Conservation (phyloP, 2,888 invertebrate species). For the Bugulina stolonifera region DNA sequence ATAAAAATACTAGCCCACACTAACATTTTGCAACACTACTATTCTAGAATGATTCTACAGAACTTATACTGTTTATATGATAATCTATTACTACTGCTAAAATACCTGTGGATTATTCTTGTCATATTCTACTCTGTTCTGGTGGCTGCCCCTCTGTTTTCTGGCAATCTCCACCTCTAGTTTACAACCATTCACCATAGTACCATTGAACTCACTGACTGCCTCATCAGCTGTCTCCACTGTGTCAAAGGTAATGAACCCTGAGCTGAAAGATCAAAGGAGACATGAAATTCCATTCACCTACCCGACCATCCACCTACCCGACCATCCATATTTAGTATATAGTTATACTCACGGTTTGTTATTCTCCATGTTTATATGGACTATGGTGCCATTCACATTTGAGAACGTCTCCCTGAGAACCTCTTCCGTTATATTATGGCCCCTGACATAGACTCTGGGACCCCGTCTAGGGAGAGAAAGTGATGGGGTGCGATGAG, state of each 20-base stretch:
- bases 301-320: too few relatives aligned
- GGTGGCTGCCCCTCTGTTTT: constrained; percentile 11
- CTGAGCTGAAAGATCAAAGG: neutral
- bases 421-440: neutral
- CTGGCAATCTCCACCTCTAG: constrained; percentile 22
- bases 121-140: constrained; percentile 5
- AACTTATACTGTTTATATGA: too few relatives aligned
- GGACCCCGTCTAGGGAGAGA: constrained; percentile 7
- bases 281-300: too few relatives aligned
- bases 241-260: constrained; percentile 22
- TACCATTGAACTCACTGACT: neutral
- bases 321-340: too few relatives aligned
- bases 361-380: constrained; percentile 20
- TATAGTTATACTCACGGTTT: neutral
- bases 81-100: too few relatives aligned
- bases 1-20: too few relatives aligned
- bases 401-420: constrained; percentile 14
- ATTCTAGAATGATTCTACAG: too few relatives aligned
- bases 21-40: too few relatives aligned
- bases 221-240: constrained; percentile 20
- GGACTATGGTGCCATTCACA: constrained; percentile 6
- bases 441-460: constrained; percentile 9
- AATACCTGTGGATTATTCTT: constrained; percentile 21
- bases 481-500: neutral
- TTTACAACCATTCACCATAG: neutral